Conservation (phyloP, 2,113 vertebrate species). For the Herpetotheres cachinnans region DNA sequence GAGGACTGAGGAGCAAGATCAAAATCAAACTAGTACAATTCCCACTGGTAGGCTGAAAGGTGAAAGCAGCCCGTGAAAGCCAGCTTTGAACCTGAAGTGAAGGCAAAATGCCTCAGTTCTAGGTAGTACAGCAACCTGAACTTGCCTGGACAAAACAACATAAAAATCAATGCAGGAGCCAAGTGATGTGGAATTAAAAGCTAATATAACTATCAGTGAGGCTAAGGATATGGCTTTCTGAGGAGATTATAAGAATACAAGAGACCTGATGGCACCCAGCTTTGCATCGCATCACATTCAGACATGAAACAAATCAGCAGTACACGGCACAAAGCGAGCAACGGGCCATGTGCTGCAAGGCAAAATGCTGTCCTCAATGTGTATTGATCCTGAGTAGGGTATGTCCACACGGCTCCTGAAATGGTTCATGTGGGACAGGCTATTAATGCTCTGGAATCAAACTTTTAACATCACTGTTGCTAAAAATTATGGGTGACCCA, state of each 20-base stretch:
- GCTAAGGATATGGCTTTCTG: not conserved
- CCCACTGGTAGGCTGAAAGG: not conserved
- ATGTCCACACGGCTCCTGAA: not conserved
- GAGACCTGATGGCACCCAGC: not conserved
- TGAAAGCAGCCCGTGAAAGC: not conserved
- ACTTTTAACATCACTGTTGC: not conserved
- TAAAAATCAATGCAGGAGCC: not conserved
- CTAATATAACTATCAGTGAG: not conserved
- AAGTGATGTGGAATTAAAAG: not conserved
- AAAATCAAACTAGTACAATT: not conserved
- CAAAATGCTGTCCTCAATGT: not conserved
- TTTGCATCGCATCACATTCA: not conserved
- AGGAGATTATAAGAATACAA: not conserved
- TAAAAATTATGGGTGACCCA: not conserved
- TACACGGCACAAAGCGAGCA: fast-evolving
- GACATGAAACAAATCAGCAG: not conserved
- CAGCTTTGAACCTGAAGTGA: not conserved
- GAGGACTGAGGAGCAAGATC: not conserved
- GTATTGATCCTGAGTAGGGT: fast-evolving
- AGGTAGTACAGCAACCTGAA: not conserved
- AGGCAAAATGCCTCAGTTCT: not conserved
- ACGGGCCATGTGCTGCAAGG: fast-evolving
- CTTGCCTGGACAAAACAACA: not conserved
- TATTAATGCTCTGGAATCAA: not conserved
- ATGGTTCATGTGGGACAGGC: not conserved